phyloP scores from a whole-genome alignment of 1,140 invertebrate species.

The Probaryconus sp. region DNA sequence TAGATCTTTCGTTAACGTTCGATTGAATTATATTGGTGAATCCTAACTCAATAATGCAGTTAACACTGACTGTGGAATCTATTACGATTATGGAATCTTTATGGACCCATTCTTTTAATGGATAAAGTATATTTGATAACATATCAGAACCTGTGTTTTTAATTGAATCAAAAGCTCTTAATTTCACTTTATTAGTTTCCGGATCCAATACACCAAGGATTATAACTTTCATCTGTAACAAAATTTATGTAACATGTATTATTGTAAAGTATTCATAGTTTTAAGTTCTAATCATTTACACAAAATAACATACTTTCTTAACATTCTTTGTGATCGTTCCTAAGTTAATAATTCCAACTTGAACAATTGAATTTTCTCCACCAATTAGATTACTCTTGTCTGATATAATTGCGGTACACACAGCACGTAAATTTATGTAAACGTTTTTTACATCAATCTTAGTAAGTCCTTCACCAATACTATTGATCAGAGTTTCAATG shows the following conservation, averaged over 20 bases:
- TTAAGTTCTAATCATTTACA: constrained; percentile 15
- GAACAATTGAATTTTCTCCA: constrained; percentile 79
- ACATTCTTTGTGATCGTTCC: constrained; percentile 92
- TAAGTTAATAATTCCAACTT: constrained; percentile 91
- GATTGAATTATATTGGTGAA: constrained; percentile 86
- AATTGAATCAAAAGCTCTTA: constrained; percentile 89
- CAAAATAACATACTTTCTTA: constrained; percentile 81
- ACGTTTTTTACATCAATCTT: constrained; percentile 87
- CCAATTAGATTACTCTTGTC: constrained; percentile 86
- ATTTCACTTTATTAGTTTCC: constrained; percentile 84
- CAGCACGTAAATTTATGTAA: constrained; percentile 86
- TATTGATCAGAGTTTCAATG: constrained; percentile 90
- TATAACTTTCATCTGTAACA: constrained; percentile 87
- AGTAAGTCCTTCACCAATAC: constrained; percentile 92
- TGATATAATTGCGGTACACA: constrained; percentile 88
- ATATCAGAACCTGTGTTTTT: constrained; percentile 85
- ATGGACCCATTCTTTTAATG: constrained; percentile 87
- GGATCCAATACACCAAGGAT: constrained; percentile 91
- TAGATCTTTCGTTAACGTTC: constrained; percentile 79
- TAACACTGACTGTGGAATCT: constrained; percentile 89
- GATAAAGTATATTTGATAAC: constrained; percentile 86
- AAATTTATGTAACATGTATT: no score
- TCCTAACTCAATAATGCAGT: constrained; percentile 85
- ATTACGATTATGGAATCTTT: constrained; percentile 87
- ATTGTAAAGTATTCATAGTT: constrained; percentile 11